Evolutionary conservation across 92 coral and sea anemone species (phyloP), one percentile per base, ranked within the genome.

Genomic region (Ricordea florida): DNA sequence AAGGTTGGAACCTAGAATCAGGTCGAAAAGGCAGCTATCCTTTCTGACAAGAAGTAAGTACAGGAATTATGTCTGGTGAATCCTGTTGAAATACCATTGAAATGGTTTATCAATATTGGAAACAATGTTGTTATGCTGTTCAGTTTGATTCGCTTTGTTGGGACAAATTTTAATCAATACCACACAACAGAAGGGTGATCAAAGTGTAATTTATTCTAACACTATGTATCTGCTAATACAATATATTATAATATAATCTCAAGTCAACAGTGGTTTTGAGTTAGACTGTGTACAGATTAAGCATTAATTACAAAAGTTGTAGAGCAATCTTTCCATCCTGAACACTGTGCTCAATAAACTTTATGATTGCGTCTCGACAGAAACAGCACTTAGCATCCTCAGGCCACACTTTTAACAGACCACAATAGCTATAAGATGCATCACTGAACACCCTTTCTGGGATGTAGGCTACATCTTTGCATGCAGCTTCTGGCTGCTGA

Each of bases 341-440:
- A 28, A 79, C 60, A 66, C 79, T 64, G 66, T 80, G 25, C n/a
- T 85, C 77, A 46, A 86, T 80, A 5, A 64, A 47, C 50, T 66
- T 63, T 79, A 80, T 80, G 34, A 72, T 10, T 65, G 76, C 66
- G 71, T 80, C 66, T 58, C 86, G 74, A 68, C 89, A 87, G 38
- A 87, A 76, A 34, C 3, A 5, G 69, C 85, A 87, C 31, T 69
- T 73, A 13, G 8, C 23, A 62, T 87, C 81, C 22, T 25, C 66
- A 45, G 74, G 84, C 61, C 33, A 55, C 69, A 81, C 80, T 71
- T 82, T 87, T 58, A 80, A 8, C 46, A 87, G 60, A 23, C 92
- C 88, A 76, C 92, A 87, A 45, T 82, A 87, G 29, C 89, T 76
- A 58, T 66, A 82, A 16, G 66, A 18, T 44, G 66, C 52, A 69